Conservation (phyloP, 2,113 vertebrate species). For the Myotis lucifugus region DNA sequence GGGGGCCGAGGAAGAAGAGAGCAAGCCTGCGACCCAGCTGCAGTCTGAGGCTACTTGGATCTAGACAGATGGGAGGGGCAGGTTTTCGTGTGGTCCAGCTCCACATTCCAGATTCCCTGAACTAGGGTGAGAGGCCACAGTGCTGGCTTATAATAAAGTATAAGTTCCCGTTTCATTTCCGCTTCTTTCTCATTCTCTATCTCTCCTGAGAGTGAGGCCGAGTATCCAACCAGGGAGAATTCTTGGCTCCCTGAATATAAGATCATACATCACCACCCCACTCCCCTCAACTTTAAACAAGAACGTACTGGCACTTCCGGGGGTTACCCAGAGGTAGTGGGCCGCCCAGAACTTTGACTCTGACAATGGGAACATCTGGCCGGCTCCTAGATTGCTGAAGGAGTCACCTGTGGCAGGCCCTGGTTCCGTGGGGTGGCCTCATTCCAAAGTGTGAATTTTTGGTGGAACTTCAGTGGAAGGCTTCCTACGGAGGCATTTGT, state of each 20-base stretch:
- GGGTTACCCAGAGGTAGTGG: neutral
- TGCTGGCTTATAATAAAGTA: neutral
- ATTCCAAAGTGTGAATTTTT: neutral
- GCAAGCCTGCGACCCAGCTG: fast-evolving
- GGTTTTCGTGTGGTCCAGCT: neutral
- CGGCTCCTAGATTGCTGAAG: fast-evolving
- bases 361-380: neutral
- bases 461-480: neutral
- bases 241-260: neutral
- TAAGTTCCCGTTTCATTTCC: neutral
- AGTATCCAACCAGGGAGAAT: neutral
- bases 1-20: neutral
- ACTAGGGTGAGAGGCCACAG: neutral
- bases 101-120: neutral
- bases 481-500: neutral
- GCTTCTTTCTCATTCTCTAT: neutral
- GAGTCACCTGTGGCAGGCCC: too few relatives aligned
- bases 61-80: neutral
- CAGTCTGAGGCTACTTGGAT: neutral
- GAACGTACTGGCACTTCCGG: neutral
- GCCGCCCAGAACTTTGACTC: neutral
- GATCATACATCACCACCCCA: neutral
- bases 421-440: neutral
- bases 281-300: neutral
- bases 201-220: neutral